phyloP scores from a whole-genome alignment of 2,888 invertebrate species.

The Callinectes sapidus region DNA sequence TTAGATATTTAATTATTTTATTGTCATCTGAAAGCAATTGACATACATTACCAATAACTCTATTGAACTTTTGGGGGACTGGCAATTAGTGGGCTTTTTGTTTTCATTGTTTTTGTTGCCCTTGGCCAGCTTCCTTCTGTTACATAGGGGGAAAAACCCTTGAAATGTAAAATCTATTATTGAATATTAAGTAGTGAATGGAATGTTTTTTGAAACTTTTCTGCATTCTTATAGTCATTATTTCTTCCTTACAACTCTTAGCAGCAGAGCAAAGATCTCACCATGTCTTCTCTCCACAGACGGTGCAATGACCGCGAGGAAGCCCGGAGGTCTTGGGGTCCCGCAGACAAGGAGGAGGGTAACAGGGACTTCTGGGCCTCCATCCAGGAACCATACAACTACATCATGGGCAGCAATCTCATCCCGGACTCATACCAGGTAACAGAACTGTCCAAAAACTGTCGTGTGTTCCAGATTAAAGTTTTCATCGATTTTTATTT shows the following conservation, averaged over 20 bases:
- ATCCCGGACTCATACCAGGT: constrained; percentile 77
- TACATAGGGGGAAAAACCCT: too few species aligned
- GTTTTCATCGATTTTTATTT: neutral
- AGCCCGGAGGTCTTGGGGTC: constrained; percentile 69
- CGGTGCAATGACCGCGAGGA: constrained; percentile 63
- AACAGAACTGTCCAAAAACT: neutral
- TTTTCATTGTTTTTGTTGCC: too few species aligned
- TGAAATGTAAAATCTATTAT: neutral
- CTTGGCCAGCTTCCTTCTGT: too few species aligned
- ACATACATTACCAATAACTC: neutral
- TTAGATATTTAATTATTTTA: neutral
- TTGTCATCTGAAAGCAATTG: neutral
- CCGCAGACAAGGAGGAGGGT: constrained; percentile 76
- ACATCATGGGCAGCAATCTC: constrained; percentile 95
- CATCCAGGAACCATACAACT: constrained; percentile 92
- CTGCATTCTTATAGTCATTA: neutral
- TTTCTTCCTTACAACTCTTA: neutral
- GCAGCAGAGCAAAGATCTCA: neutral
- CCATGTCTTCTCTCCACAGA: constrained; percentile 39
- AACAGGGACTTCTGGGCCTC: constrained; percentile 93
- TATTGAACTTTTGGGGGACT: too few species aligned
- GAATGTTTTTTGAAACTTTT: neutral
- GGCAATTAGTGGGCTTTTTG: too few species aligned
- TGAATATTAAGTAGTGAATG: neutral
- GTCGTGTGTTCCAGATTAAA: neutral